These are phyloP conservation scores for Schmidtea mediterranea DNA, from an alignment of 1,140 invertebrate species.

Conservation along the genomic window DNA sequence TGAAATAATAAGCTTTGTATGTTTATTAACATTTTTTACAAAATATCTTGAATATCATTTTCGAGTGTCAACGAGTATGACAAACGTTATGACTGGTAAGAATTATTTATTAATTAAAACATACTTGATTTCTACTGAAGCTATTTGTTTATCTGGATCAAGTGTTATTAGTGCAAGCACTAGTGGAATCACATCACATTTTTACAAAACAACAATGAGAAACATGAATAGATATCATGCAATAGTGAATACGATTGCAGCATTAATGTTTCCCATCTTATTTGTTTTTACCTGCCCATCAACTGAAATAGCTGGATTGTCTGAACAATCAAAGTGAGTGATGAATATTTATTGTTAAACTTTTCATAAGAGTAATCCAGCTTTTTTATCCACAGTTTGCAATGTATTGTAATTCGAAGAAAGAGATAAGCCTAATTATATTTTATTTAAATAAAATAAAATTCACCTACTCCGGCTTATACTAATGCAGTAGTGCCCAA, in stretches of 20 bases:
- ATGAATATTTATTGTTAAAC: no score
- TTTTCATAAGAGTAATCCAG: no score
- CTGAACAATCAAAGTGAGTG: no score
- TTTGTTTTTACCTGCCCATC: background rate
- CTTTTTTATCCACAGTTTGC: no score
- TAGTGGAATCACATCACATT: background rate
- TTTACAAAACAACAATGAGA: background rate
- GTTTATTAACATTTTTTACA: background rate
- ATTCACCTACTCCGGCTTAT: no score
- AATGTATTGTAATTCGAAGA: no score
- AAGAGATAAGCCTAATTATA: no score
- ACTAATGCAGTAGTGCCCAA: no score
- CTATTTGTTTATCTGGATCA: background rate
- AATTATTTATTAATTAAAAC: background rate
- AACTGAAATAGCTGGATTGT: no score
- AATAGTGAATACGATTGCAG: background rate
- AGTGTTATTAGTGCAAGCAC: background rate
- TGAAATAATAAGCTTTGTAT: background rate
- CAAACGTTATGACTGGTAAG: background rate
- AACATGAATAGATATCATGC: background rate
- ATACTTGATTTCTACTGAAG: background rate
- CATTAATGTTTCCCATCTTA: background rate
- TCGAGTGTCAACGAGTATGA: background rate
- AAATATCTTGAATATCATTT: background rate
- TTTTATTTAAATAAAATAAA: no score